A percentile compares a stretch with the other conserved stretches of the same genome.
Evolutionary conservation across 2,888 invertebrate species (phyloP).

Genomic region (Camptogramma bilineatum): DNA sequence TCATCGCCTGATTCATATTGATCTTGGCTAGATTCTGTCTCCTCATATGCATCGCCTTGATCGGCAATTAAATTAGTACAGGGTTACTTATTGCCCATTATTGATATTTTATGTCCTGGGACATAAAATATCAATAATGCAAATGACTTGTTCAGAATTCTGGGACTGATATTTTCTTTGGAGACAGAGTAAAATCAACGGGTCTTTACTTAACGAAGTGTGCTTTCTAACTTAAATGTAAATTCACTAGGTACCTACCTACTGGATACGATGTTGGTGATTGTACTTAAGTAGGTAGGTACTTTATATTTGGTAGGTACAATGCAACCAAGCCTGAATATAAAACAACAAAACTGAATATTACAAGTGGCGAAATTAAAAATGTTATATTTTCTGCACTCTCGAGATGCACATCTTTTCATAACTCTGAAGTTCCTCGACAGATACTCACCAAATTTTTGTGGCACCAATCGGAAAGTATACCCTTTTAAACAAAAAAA

Average conservation of each 20-base stretch:
- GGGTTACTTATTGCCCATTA: slow-evolving; percentile 18
- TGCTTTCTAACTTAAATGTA: neutral
- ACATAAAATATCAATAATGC: slow-evolving; percentile 20
- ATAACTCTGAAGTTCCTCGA: too few species aligned
- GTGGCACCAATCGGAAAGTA: too few species aligned
- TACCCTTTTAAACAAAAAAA: too few species aligned
- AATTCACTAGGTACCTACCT: neutral
- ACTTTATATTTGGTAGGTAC: too few species aligned
- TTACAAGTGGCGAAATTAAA: too few species aligned
- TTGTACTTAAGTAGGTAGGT: too few species aligned
- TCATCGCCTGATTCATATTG: slow-evolving; percentile 21
- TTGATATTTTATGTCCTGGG: slow-evolving; percentile 14
- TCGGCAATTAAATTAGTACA: slow-evolving; percentile 13
- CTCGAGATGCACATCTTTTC: too few species aligned
- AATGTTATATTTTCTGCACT: too few species aligned
- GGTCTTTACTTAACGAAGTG: neutral
- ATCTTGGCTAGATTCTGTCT: slow-evolving; percentile 19
- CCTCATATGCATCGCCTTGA: neutral
- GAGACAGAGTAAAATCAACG: neutral
- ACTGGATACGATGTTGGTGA: slow-evolving; percentile 7
- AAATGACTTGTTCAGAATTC: neutral
- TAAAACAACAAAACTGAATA: too few species aligned
- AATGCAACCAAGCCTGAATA: too few species aligned
- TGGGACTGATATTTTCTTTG: slow-evolving; percentile 2
- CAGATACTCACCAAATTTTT: too few species aligned